Evolutionary conservation across 1,140 invertebrate genomes (phyloP).

Genomic region (Pinna nobilis): DNA sequence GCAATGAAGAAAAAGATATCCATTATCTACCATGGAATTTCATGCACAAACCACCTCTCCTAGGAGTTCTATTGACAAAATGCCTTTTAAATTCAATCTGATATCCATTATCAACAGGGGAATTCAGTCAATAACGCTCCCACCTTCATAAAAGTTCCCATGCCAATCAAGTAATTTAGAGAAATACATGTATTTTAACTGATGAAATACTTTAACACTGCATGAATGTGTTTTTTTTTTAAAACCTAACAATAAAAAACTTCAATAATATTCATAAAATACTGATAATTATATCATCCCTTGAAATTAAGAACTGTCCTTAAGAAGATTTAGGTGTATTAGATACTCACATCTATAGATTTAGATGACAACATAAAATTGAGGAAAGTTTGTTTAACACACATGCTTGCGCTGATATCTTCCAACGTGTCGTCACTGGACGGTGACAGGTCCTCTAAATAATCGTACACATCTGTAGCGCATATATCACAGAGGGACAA

Average conservation of each 20-base stretch:
- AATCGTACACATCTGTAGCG: conserved; percentile 52
- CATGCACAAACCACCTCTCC: too few relatives aligned
- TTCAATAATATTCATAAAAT: background rate
- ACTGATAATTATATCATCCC: background rate
- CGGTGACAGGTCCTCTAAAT: conserved; percentile 56
- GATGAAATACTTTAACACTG: too few relatives aligned
- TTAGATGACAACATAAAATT: conserved; percentile 52
- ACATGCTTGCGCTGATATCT: conserved; percentile 47
- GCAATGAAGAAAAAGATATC: too few relatives aligned
- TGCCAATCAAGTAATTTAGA: too few relatives aligned
- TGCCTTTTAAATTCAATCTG: too few relatives aligned
- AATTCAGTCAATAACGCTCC: too few relatives aligned
- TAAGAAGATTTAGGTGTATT: background rate
- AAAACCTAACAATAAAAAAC: background rate
- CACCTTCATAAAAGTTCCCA: too few relatives aligned
- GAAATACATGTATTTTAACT: too few relatives aligned
- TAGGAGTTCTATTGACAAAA: too few relatives aligned
- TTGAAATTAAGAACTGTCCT: background rate
- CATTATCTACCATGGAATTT: too few relatives aligned
- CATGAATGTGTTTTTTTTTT: too few relatives aligned
- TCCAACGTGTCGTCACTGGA: conserved; percentile 53
- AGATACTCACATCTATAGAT: conserved; percentile 51
- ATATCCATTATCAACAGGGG: too few relatives aligned
- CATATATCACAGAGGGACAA: conserved; percentile 62
- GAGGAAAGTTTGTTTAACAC: conserved; percentile 58